Base-by-base conservation (phyloP, 2,888 invertebrate species). In the Arge pagana region DNA sequence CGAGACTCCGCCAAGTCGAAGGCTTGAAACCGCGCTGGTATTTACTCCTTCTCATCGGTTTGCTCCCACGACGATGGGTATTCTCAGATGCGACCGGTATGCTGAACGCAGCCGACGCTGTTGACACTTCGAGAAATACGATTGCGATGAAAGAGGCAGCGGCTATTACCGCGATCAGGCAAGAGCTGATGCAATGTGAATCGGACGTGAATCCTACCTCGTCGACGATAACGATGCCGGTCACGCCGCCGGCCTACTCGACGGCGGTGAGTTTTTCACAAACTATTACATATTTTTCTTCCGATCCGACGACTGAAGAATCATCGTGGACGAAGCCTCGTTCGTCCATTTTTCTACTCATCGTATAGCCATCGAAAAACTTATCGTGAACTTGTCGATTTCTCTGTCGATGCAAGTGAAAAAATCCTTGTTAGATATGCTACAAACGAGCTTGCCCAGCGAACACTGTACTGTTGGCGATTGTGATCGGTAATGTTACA, bases 111-210 rank as follows among this genome's bases (percentile, higher is more conserved):
- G 66, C 81, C 61, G 80, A 80, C 56, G 73, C 68, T 31, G 73
- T 77, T 36, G 78, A 77, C 65, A 66, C 75, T 48, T 71, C 73
- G 56, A 68, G 74, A 48, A 70, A 70, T 52, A 71, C 67, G 51
- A 80, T 79, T 50, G 77, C 84, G 65, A 85, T 85, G 67, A 90
- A 90, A 70, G 88, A 88, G 72, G 85, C 87, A 77, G 90, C 90
- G 56, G 82, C 81, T 23, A 96, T 96, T 58, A 90, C 88, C 70
- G 92, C 89, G 39, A 96, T 96, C 68, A 90, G 93, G 70, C 89
- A 91, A 74, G 90, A 90, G 65, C 80, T 96, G 68, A 96, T 96
- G 94, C 88, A 87, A 66, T 89, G 85, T 69, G 92, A 92, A 76
- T 83, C 84, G 54, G 79, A 74, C 50, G 81, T 85, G 51, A 87